Evolutionary conservation across 2,797 vertebrate species (phyloP).

Genomic region (Karalla daura): DNA sequence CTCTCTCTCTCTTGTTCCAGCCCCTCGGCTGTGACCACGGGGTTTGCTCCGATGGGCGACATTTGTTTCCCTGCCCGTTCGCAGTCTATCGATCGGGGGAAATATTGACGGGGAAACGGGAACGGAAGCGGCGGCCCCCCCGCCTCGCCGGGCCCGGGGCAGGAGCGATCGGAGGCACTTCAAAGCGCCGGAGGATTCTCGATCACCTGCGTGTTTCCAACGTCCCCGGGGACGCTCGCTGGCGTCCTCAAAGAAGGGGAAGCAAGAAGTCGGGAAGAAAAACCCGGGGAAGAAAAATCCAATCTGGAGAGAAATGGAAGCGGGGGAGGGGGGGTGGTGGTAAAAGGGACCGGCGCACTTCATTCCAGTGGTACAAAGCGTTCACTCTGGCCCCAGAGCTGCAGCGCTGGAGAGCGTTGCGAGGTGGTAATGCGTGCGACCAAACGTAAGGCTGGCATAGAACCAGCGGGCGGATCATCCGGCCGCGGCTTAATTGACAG

Average conservation of each 20-base stretch:
- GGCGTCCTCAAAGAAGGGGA: neutral
- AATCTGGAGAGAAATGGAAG: neutral
- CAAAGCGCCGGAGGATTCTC: constrained; percentile 5
- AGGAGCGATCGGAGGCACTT: neutral
- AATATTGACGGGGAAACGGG: too few relatives aligned
- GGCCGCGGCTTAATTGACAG: constrained; percentile 61
- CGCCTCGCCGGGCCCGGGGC: too few relatives aligned
- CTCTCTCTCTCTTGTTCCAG: neutral
- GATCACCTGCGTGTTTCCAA: constrained; percentile 5
- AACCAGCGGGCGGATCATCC: constrained; percentile 63
- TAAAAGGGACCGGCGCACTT: neutral
- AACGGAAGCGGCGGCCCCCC: too few relatives aligned
- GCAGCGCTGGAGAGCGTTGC: constrained; percentile 16
- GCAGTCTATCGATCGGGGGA: too few relatives aligned
- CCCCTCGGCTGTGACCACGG: neutral
- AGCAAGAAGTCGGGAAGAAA: neutral
- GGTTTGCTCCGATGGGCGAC: too few relatives aligned
- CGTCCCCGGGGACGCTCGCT: neutral
- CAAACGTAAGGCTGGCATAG: constrained; percentile 49
- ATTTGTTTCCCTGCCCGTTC: too few relatives aligned
- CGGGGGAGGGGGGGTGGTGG: neutral
- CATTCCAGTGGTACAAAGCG: neutral
- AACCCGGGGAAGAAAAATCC: neutral
- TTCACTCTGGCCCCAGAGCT: neutral
- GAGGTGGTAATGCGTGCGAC: constrained; percentile 46